phyloP scores from a whole-genome alignment of 1,140 invertebrate genomes.

The Himalopsyche phryganea region DNA sequence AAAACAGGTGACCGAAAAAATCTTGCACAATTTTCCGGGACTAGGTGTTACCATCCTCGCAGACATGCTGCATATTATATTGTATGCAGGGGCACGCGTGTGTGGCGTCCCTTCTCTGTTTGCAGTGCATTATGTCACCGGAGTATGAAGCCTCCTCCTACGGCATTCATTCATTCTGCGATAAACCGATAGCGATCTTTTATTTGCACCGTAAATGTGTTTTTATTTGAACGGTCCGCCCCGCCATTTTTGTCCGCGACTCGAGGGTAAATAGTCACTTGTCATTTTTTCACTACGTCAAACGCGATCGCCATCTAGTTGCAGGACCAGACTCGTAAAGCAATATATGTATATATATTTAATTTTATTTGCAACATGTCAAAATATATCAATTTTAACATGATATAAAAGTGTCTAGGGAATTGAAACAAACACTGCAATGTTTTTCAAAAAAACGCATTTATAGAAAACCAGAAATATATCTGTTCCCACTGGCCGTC shows the following conservation, averaged over 20 bases:
- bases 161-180: conserved; percentile 20
- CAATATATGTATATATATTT: neutral
- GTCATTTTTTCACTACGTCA: conserved; percentile 35
- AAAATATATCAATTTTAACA: no score
- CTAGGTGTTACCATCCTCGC: no score
- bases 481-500: no score
- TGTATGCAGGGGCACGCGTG: neutral
- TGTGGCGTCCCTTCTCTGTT: conserved; percentile 16
- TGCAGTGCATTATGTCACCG: conserved; percentile 32
- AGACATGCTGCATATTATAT: no score
- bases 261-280: conserved; percentile 34
- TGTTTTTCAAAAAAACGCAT: no score
- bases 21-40: no score
- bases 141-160: neutral
- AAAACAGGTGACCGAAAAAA: no score
- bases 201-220: conserved; percentile 35
- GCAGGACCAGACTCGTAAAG: conserved; percentile 1
- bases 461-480: no score
- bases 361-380: neutral
- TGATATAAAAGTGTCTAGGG: no score
- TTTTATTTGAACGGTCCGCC: conserved; percentile 29
- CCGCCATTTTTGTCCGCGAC: conserved; percentile 6
- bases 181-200: conserved; percentile 33
- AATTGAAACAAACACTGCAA: no score
- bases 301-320: conserved; percentile 31